Evolutionary conservation across 1,140 invertebrate species (phyloP).

Genomic region (Apocrypta bakeri): DNA sequence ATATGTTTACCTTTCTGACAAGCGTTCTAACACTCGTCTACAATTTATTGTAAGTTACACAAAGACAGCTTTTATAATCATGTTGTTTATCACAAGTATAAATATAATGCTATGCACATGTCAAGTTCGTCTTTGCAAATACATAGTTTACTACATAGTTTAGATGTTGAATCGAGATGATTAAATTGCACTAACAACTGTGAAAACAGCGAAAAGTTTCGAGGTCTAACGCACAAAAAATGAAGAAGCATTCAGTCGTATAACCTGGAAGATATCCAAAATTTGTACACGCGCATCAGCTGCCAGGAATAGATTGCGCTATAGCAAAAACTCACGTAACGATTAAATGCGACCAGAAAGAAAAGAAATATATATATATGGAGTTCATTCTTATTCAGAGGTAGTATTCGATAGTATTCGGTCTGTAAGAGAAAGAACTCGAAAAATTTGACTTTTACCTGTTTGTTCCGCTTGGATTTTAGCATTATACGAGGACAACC

Average conservation of each 20-base stretch:
- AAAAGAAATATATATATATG: background rate
- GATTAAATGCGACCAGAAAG: conserved; percentile 26
- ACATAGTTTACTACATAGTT: too few species aligned
- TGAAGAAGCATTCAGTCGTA: background rate
- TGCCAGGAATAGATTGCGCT: background rate
- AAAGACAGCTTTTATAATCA: too few species aligned
- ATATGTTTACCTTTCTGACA: too few species aligned
- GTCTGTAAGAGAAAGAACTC: background rate
- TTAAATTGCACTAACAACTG: too few species aligned
- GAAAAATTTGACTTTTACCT: conserved; percentile 22
- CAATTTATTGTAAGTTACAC: too few species aligned
- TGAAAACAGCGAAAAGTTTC: background rate
- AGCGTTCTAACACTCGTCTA: too few species aligned
- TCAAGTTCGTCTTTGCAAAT: too few species aligned
- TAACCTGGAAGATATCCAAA: conserved; percentile 27
- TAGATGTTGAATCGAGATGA: background rate
- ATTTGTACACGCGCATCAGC: conserved; percentile 10
- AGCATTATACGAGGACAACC: background rate
- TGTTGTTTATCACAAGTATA: too few species aligned
- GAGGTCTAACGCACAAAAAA: background rate
- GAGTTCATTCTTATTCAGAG: conserved; percentile 36
- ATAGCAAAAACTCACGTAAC: background rate
- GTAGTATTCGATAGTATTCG: background rate
- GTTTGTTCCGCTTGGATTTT: background rate
- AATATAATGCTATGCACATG: too few species aligned